Base-by-base conservation (phyloP, 2,797 vertebrate species). In the Silurus aristotelis region DNA sequence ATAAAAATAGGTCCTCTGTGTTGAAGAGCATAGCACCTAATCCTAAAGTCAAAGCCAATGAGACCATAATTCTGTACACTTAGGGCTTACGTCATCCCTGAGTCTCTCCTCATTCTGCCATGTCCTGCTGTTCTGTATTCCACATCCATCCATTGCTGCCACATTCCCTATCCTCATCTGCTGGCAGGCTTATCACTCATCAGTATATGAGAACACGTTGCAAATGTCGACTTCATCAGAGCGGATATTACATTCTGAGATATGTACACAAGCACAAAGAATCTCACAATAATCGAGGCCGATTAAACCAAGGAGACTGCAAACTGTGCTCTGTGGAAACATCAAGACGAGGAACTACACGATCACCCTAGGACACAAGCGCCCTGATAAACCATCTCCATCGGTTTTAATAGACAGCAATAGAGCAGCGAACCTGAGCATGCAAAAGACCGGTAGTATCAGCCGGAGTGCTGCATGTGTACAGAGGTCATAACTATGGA, bases 31-130 rank as follows among this genome's bases (percentile, higher is more conserved):
- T 13, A 52, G 61, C 78, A 67, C 38, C 61, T 78, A 78, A 38
- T 60, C 75, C 17, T 15, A 63, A 84, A 84, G 67, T 43, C 72
- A 84, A 72, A 83, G 22, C 56, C 58, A 8, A n/a, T 0, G 6
- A 78, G 20, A 60, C 75, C 56, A 78, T n/a, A 63, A 79, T 63
- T 79, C 20, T n/a, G 31, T 46, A 79, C 12, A n/a, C 56, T 63
- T 46, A 31, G 61, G 63, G 19, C 31, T 80, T 58, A 58, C 31
- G 22, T 81, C 77, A 77, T 83, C 79, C 77, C 61, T 87, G 81
- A 89, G 76, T 56, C 84, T 85, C 20, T 46, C 71, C 72, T 85
- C 76, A 77, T 58, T 77, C 63, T 77, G 77, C 80, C 77, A 78
- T 22, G 60, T 66, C 52, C 66, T 31, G 63, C 82, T 56, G 72